Percentiles rank a stretch among this genome's conserved stretches.
Evolutionary conservation across 2,113 vertebrate genomes (phyloP).

Genomic region (Symphodus melops): DNA sequence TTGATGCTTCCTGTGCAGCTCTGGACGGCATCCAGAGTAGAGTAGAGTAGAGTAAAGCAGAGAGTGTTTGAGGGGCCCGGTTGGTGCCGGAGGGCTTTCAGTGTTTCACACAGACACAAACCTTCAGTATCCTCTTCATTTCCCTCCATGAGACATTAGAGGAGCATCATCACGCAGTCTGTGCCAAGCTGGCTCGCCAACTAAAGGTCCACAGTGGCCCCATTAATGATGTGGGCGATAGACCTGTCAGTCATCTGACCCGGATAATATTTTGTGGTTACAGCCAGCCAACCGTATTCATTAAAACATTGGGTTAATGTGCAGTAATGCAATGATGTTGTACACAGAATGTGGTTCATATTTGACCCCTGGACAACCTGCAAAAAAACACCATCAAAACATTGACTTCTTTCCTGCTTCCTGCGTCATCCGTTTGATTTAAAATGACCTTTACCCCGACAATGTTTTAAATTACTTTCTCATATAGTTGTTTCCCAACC

Average conservation of each 20-base stretch:
- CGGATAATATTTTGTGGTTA: constrained; percentile 50
- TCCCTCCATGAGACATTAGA: constrained; percentile 56
- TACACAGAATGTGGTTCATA: not conserved
- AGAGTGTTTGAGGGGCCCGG: constrained; percentile 41
- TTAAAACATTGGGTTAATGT: constrained; percentile 4
- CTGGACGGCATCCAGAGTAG: constrained; percentile 60
- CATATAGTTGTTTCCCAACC: not conserved
- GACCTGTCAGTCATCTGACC: constrained; percentile 49
- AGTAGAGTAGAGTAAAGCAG: constrained; percentile 22
- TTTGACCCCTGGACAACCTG: not conserved
- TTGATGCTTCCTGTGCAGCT: constrained; percentile 53
- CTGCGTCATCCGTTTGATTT: not conserved
- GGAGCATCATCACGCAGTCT: constrained; percentile 46
- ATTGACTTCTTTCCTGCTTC: not conserved
- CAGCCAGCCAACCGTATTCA: constrained; percentile 26
- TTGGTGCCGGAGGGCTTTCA: constrained; percentile 30
- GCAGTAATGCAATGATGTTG: not conserved
- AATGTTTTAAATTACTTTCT: not conserved
- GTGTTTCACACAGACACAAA: constrained; percentile 61
- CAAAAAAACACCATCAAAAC: not conserved
- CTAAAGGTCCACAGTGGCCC: constrained; percentile 39
- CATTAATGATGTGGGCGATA: constrained; percentile 36
- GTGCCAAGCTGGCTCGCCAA: constrained; percentile 66
- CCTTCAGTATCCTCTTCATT: constrained; percentile 65
- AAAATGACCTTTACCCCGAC: not conserved